These are phyloP conservation scores for Coenonympha arcania DNA, from an alignment of 2,888 invertebrate genomes.

Conservation along the genomic window DNA sequence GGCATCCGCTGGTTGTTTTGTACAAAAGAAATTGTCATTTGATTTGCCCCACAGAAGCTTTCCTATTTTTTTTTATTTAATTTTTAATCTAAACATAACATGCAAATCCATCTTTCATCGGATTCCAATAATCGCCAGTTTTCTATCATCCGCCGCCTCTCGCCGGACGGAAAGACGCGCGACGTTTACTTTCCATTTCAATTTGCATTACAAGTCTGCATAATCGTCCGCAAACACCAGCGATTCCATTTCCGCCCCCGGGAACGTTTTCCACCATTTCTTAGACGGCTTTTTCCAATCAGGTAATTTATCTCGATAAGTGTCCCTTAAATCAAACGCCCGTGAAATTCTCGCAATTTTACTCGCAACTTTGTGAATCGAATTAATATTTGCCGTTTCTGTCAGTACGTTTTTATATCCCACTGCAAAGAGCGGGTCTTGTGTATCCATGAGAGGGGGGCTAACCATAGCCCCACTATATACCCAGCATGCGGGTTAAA, in stretches of 20 bases:
- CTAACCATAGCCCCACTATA: too few species aligned
- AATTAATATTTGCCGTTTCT: too few species aligned
- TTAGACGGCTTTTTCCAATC: background rate
- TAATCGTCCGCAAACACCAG: conserved; percentile 25
- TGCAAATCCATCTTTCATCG: background rate
- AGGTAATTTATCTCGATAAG: background rate
- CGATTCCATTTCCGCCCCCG: conserved; percentile 26
- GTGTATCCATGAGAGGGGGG: too few species aligned
- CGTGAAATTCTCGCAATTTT: too few species aligned
- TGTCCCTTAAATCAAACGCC: background rate
- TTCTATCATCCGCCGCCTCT: too few species aligned
- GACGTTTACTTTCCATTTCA: conserved; percentile 28
- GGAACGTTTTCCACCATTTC: background rate
- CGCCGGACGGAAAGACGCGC: conserved; percentile 5
- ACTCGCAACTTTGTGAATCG: too few species aligned
- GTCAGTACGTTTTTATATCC: too few species aligned
- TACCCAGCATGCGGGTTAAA: too few species aligned
- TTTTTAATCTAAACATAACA: background rate
- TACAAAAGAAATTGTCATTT: too few species aligned
- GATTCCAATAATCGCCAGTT: background rate
- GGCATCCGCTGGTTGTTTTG: too few species aligned
- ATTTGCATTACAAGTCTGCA: conserved; percentile 25
- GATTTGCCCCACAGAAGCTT: too few species aligned
- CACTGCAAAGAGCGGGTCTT: too few species aligned
- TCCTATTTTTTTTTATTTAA: background rate